These are phyloP conservation scores for Triops longicaudatus DNA, from an alignment of 1,140 invertebrate genomes.

Conservation along the genomic window DNA sequence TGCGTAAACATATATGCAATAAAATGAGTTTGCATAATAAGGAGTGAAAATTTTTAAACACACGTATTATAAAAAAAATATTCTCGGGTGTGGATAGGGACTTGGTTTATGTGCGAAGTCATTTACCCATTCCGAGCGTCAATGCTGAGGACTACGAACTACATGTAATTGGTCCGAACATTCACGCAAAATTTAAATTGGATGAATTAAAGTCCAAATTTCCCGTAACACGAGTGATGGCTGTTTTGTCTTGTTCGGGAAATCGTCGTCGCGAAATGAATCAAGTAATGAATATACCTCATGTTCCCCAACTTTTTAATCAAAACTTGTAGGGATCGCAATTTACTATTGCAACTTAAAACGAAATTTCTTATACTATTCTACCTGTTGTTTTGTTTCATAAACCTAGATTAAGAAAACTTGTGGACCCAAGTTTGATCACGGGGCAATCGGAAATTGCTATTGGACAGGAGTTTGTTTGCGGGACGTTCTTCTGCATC, in stretches of 20 bases:
- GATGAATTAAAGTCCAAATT: slow-evolving; percentile 23
- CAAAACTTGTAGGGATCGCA: background rate
- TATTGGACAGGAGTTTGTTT: slow-evolving; percentile 49
- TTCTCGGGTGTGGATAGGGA: slow-evolving; percentile 19
- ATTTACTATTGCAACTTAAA: no score
- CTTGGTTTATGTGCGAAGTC: slow-evolving; percentile 22
- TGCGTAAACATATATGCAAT: background rate
- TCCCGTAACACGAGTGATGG: slow-evolving; percentile 40
- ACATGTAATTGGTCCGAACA: background rate
- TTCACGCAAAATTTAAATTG: background rate
- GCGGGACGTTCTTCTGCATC: slow-evolving; percentile 40
- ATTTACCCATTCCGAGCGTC: slow-evolving; percentile 18
- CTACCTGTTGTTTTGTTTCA: no score
- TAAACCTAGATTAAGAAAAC: slow-evolving; percentile 47
- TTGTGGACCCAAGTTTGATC: slow-evolving; percentile 49
- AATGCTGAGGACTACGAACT: background rate
- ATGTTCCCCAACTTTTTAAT: background rate
- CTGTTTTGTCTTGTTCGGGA: slow-evolving; percentile 51
- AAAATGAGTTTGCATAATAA: no score
- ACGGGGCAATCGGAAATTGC: slow-evolving; percentile 53
- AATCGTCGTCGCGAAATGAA: slow-evolving; percentile 52
- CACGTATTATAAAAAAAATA: background rate
- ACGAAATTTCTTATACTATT: no score
- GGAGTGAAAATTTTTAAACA: background rate
- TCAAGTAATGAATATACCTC: background rate